A percentile compares a stretch with the other conserved stretches of the same genome.
Conservation (phyloP, 2,113 vertebrate species). For the Morone saxatilis region DNA sequence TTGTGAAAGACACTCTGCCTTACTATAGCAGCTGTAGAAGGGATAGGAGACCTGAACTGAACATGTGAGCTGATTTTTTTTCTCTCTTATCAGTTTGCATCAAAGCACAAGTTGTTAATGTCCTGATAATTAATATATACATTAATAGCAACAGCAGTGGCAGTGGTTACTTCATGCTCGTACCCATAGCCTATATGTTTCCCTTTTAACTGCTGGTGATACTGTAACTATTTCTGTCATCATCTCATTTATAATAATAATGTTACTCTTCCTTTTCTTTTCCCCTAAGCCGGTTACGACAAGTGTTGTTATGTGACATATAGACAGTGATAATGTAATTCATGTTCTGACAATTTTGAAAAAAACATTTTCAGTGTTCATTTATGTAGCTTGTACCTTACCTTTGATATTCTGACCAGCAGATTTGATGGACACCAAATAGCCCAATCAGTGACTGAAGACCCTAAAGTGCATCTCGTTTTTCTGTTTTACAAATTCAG, state of each 20-base stretch:
- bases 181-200: background rate
- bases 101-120: background rate
- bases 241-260: no score
- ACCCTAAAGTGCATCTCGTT: background rate
- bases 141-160: background rate
- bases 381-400: background rate
- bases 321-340: background rate
- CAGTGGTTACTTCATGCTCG: background rate
- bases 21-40: slow-evolving; percentile 26
- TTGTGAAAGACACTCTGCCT: slow-evolving; percentile 29
- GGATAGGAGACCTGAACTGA: background rate
- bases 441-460: background rate
- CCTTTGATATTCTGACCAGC: background rate
- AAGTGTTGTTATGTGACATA: no score
- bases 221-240: background rate
- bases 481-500: background rate
- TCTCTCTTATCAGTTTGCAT: slow-evolving; percentile 4
- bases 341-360: background rate
- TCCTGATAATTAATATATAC: background rate
- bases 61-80: no score
- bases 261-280: no score
- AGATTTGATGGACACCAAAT: background rate
- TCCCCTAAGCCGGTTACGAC: no score
- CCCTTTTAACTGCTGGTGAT: background rate
- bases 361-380: background rate